A percentile compares a stretch with the other conserved stretches of the same genome.
Conservation (phyloP, 2,888 invertebrate species). For the Pharmacophagus antenor region DNA sequence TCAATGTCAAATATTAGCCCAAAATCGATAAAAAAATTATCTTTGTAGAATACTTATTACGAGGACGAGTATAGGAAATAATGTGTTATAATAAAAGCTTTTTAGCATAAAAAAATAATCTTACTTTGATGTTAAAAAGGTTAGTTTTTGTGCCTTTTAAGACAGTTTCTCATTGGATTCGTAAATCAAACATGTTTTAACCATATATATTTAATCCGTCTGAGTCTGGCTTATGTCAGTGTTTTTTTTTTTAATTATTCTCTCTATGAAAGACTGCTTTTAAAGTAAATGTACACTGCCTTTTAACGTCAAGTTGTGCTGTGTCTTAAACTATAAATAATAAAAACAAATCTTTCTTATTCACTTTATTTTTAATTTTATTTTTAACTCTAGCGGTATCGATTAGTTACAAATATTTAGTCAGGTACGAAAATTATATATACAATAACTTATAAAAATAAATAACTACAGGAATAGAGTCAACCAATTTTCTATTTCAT, state of each 20-base stretch:
- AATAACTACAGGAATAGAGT: not conserved
- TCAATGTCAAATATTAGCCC: no score
- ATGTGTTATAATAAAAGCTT: no score
- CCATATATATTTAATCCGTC: no score
- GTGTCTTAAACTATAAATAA: not conserved
- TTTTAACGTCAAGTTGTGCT: not conserved
- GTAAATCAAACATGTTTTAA: no score
- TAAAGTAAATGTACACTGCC: not conserved
- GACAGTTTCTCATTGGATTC: no score
- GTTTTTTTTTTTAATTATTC: not conserved
- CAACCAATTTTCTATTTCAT: not conserved
- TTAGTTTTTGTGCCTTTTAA: not conserved
- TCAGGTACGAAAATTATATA: no score
- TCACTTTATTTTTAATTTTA: no score
- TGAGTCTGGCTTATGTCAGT: not conserved
- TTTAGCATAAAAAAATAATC: not conserved
- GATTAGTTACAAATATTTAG: no score
- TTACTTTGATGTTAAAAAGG: no score
- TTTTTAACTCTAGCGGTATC: not conserved
- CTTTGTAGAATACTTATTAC: no score
- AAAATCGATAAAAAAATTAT: no score
- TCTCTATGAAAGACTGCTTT: not conserved
- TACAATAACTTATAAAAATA: not conserved
- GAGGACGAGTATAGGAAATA: no score
- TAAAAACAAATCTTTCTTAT: not conserved